These are phyloP conservation scores for Tillus elongatus DNA, from an alignment of 2,888 invertebrate genomes.

Conservation along the genomic window DNA sequence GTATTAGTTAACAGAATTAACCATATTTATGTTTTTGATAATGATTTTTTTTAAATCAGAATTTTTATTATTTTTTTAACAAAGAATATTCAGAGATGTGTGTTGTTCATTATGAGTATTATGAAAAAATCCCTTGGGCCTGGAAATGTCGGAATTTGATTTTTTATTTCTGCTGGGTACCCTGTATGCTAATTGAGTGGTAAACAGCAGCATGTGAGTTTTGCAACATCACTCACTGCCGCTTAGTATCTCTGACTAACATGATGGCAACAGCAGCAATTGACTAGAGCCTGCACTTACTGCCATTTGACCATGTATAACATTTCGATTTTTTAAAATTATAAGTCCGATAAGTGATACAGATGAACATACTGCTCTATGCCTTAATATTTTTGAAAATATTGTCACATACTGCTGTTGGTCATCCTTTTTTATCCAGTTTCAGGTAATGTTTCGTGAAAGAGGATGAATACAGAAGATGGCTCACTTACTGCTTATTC, in stretches of 20 bases:
- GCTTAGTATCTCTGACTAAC: neutral
- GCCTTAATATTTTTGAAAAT: neutral
- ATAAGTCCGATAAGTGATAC: neutral
- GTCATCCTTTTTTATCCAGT: neutral
- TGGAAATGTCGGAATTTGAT: too few species aligned
- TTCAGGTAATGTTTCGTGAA: neutral
- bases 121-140: too few species aligned
- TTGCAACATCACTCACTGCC: too few species aligned
- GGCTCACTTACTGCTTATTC: slow-evolving; percentile 5
- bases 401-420: neutral
- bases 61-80: too few species aligned
- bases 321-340: neutral
- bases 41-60: too few species aligned
- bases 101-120: too few species aligned
- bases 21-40: too few species aligned
- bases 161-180: too few species aligned
- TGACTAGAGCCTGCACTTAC: neutral
- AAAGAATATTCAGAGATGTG: too few species aligned
- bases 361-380: neutral
- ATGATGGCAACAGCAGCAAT: slow-evolving; percentile 4
- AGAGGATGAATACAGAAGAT: neutral
- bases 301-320: neutral
- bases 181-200: too few species aligned
- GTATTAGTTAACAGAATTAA: too few species aligned
- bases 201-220: too few species aligned